Evolutionary conservation across 2,888 invertebrate genomes (phyloP).

Genomic region (Rhagium mordax): DNA sequence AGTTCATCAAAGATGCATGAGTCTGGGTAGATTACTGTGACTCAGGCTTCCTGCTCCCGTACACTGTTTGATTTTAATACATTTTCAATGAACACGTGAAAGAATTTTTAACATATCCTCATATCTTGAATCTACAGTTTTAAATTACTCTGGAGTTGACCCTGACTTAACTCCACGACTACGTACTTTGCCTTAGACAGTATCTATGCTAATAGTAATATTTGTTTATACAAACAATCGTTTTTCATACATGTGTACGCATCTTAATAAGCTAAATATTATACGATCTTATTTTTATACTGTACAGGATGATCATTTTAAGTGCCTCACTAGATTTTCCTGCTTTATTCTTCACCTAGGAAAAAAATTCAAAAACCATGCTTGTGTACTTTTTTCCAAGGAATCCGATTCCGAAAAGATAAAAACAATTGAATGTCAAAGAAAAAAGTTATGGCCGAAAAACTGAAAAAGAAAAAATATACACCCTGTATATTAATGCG

Average conservation of each 20-base stretch:
- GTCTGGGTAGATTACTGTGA: conserved; percentile 56
- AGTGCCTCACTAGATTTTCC: too few species aligned
- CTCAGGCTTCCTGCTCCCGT: conserved; percentile 35
- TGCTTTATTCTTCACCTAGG: too few species aligned
- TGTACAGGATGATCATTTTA: too few species aligned
- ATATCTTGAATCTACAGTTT: conserved; percentile 55
- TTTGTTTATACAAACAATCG: conserved; percentile 36
- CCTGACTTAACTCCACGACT: conserved; percentile 50
- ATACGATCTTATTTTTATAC: neutral
- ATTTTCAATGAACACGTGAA: conserved; percentile 69
- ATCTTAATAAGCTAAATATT: neutral
- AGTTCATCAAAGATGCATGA: conserved; percentile 69
- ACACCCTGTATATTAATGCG: too few species aligned
- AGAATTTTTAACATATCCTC: conserved; percentile 58
- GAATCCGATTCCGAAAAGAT: too few species aligned
- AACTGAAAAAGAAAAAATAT: too few species aligned
- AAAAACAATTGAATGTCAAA: too few species aligned
- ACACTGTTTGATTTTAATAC: conserved; percentile 69
- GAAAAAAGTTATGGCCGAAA: too few species aligned
- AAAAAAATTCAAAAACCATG: too few species aligned
- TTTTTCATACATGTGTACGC: conserved; percentile 1
- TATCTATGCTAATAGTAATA: conserved; percentile 49
- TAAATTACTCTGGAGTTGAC: conserved; percentile 51
- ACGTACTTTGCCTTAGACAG: conserved; percentile 44
- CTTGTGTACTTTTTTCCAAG: too few species aligned